Conservation (phyloP, 1,140 invertebrate genomes). For the Drosophila biarmipes region DNA sequence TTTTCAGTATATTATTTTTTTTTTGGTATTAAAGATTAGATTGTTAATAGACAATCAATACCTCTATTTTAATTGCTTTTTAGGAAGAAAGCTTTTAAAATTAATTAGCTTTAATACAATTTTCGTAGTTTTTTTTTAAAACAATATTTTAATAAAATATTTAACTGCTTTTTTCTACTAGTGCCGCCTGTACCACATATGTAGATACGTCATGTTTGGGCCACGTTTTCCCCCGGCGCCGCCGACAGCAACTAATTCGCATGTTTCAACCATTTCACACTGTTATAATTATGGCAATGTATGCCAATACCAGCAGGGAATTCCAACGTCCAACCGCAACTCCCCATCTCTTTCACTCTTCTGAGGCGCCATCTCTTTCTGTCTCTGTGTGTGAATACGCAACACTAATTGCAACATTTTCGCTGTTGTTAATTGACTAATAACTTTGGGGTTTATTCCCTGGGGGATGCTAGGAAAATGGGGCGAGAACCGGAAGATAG, state of each 20-base stretch:
- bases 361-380: background rate
- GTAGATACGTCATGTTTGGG: conserved; percentile 27
- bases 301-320: conserved; percentile 46
- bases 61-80: too few relatives aligned
- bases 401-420: conserved; percentile 75
- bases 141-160: too few relatives aligned
- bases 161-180: background rate
- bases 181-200: conserved; percentile 19
- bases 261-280: conserved; percentile 64
- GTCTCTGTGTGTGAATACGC: conserved; percentile 34
- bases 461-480: background rate
- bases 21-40: too few relatives aligned
- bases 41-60: too few relatives aligned
- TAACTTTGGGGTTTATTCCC: conserved; percentile 39
- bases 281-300: conserved; percentile 72
- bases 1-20: too few relatives aligned
- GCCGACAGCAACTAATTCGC: conserved; percentile 60
- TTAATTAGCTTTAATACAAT: too few relatives aligned
- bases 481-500: conserved; percentile 5
- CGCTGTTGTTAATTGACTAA: conserved; percentile 75
- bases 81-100: too few relatives aligned
- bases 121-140: too few relatives aligned
- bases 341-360: background rate
- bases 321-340: conserved; percentile 11
- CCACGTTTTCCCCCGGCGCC: conserved; percentile 24